phyloP scores from a whole-genome alignment of 2,113 vertebrate species.

The Xiphophorus maculatus region DNA sequence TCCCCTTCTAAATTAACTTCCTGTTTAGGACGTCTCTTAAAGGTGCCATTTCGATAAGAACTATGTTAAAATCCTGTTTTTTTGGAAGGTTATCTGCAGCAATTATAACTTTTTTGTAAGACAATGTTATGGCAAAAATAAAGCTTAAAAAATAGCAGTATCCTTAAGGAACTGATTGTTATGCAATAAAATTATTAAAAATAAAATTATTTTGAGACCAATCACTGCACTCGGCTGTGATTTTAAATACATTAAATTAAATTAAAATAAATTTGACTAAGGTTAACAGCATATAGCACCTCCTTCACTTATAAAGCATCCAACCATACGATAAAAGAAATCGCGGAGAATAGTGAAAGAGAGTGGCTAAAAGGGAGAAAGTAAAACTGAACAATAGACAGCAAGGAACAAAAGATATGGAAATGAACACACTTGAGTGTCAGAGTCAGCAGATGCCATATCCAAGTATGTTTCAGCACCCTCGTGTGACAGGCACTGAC shows the following conservation, averaged over 20 bases:
- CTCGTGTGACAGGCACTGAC: conserved; percentile 65
- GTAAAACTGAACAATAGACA: neutral
- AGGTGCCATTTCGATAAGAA: too few species aligned
- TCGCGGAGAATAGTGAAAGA: neutral
- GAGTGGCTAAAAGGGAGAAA: neutral
- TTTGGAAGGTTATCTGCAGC: too few species aligned
- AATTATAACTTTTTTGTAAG: too few species aligned
- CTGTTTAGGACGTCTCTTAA: too few species aligned
- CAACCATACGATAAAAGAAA: too few species aligned
- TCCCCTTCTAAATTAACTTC: too few species aligned
- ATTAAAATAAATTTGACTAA: neutral
- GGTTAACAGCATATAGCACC: neutral
- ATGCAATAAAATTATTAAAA: too few species aligned
- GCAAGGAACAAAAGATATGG: neutral
- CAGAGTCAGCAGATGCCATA: conserved; percentile 35
- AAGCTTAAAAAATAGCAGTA: too few species aligned
- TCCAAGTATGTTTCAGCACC: conserved; percentile 34
- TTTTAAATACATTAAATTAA: neutral
- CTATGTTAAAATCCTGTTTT: too few species aligned
- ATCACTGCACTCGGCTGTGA: neutral
- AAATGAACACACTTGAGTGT: conserved; percentile 17
- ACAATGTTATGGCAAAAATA: too few species aligned
- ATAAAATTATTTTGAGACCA: too few species aligned
- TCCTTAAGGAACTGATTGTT: too few species aligned
- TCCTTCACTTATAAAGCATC: neutral